phyloP scores from a whole-genome alignment of 1,140 invertebrate species.

The Drosophila orosa region DNA sequence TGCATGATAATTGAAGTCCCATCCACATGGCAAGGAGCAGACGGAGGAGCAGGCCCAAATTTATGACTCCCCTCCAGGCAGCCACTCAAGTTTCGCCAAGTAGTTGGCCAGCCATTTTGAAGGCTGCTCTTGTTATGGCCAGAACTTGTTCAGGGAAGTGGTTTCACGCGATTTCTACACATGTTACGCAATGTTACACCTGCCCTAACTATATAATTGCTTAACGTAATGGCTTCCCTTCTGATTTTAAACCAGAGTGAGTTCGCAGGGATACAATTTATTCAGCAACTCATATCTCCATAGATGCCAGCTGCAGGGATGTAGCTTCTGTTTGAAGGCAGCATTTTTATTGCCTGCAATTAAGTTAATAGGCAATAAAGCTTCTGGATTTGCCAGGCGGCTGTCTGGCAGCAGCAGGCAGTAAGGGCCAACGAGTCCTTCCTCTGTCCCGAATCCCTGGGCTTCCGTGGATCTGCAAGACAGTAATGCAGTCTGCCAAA shows the following conservation, averaged over 20 bases:
- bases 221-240: not conserved
- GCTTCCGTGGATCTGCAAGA: constrained; percentile 18
- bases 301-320: constrained; percentile 16
- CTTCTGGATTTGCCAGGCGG: constrained; percentile 54
- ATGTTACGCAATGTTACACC: constrained; percentile 2
- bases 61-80: constrained; percentile 43
- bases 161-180: not conserved
- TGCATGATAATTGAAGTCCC: constrained; percentile 55
- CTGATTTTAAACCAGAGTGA: constrained; percentile 3
- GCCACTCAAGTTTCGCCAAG: constrained; percentile 20
- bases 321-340: constrained; percentile 8
- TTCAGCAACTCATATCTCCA: constrained; percentile 8
- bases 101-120: constrained; percentile 49
- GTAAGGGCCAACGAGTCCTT: not conserved
- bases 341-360: constrained; percentile 71
- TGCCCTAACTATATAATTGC: not conserved
- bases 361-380: constrained; percentile 76
- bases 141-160: not conserved
- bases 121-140: constrained; percentile 22
- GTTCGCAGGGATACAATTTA: constrained; percentile 6
- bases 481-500: constrained; percentile 23
- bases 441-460: constrained; percentile 4
- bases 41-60: constrained; percentile 29
- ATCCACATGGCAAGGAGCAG: not conserved
- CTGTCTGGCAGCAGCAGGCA: constrained; percentile 6